phyloP scores from a whole-genome alignment of 1,140 invertebrate species.

The Scaptodrosophila lebanonensis region DNA sequence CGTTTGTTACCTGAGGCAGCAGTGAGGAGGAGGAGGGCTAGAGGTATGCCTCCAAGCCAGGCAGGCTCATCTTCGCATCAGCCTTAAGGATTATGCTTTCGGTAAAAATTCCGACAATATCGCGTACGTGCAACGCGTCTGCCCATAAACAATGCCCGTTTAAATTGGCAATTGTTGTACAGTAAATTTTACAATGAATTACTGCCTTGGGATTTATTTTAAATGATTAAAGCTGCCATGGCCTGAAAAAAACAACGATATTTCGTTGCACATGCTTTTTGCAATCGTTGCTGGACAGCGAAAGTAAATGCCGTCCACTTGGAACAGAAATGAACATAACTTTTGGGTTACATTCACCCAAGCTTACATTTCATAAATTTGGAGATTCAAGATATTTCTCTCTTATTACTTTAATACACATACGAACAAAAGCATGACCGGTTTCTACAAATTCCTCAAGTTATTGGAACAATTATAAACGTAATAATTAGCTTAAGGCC shows the following conservation, averaged over 20 bases:
- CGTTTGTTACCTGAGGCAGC: conserved; percentile 45
- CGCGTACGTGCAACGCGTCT: conserved; percentile 4
- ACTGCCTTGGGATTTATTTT: conserved; percentile 47
- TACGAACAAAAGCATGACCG: too few relatives aligned
- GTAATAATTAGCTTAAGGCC: too few relatives aligned
- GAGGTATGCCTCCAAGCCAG: too few relatives aligned
- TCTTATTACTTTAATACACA: too few relatives aligned
- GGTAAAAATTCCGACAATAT: conserved; percentile 27
- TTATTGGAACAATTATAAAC: too few relatives aligned
- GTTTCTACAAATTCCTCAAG: too few relatives aligned
- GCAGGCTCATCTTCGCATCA: conserved; percentile 8
- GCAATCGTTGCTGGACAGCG: conserved; percentile 35
- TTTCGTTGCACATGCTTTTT: too few relatives aligned
- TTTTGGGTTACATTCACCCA: conserved; percentile 40
- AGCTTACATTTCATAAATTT: too few relatives aligned
- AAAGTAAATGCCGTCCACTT: conserved; percentile 53
- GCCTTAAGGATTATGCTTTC: conserved; percentile 50
- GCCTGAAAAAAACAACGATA: neutral
- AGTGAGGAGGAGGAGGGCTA: too few relatives aligned
- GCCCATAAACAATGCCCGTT: conserved; percentile 69
- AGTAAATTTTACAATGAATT: conserved; percentile 69
- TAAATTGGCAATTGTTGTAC: conserved; percentile 69
- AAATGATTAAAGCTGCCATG: conserved; percentile 26
- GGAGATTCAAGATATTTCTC: too few relatives aligned
- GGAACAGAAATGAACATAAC: conserved; percentile 52